Evolutionary conservation across 2,888 invertebrate species (phyloP), one percentile per base, ranked within the genome.

Genomic region (Leptinotarsa peninsularis): DNA sequence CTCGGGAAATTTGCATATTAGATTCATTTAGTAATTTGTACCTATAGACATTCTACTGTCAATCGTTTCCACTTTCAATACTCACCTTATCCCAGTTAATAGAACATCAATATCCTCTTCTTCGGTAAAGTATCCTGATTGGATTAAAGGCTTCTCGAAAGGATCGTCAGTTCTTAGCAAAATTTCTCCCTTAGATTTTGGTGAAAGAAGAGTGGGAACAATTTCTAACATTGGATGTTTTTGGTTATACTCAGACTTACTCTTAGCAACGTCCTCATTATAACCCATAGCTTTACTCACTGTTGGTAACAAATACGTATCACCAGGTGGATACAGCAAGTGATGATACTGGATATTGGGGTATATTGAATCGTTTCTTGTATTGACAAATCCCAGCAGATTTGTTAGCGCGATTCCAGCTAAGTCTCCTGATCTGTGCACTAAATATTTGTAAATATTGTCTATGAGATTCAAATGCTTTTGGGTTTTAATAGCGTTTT

Each of bases 91-190:
- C 7, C 90, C 91, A 56, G 90, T 85, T 67, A 91, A 84, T 0
- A 92, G 85, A 0, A 89, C 90, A 33, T 89, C 83, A 90, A 86
- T 2, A 91, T 87, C 83, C 18, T 92, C 89, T 0, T 87, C 82
- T 21, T 92, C 89, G 0, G 88, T 85, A 49, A 94, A 89, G 85
- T 93, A 94, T 82, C 93, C 93, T 1, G 93, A 89, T 81, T 91
- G 88, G 66, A 94, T 91, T 27, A 89, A 81, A 0, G 94, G 93
- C 71, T 90, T 87, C 5, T 92, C 91, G 43, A 87, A 84, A 0
- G 93, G 92, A 84, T 93, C 85, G 0, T 85, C 86, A 0, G 91
- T 90, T 63, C 85, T 85, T 15, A 94, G 85, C 74, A 88, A 87
- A 4, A 94, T 83, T 75, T 84, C 84, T n/a, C 93, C 93, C 66